phyloP scores from a whole-genome alignment of 2,113 vertebrate genomes.

The Gnathonemus longibarbis region DNA sequence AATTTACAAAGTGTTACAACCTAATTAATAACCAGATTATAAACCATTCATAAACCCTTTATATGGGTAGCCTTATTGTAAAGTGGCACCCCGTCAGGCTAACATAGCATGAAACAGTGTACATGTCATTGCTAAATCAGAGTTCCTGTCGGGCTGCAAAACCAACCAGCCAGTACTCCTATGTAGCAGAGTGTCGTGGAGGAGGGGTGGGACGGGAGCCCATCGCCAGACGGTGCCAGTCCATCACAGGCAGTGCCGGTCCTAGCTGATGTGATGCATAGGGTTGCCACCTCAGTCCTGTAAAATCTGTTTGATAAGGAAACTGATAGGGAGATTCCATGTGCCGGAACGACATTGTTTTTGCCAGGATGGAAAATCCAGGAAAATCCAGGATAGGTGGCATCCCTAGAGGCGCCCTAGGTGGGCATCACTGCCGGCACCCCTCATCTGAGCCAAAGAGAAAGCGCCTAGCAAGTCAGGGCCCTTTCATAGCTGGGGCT shows the following conservation, averaged over 20 bases:
- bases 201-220: too few species aligned
- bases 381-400: background rate
- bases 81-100: too few species aligned
- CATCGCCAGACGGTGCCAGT: too few species aligned
- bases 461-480: background rate
- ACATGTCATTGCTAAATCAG: too few species aligned
- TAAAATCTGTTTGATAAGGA: background rate
- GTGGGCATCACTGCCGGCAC: background rate
- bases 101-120: too few species aligned
- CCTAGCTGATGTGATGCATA: background rate
- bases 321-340: background rate
- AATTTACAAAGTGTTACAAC: too few species aligned
- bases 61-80: too few species aligned
- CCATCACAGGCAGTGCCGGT: too few species aligned
- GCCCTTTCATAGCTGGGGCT: background rate
- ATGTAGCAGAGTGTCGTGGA: too few species aligned
- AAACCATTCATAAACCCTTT: too few species aligned
- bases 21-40: too few species aligned
- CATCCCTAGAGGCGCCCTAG: background rate
- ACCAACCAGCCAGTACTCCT: background rate
- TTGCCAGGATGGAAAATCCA: background rate
- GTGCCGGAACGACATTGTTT: background rate
- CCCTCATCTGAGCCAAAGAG: background rate
- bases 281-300: background rate
- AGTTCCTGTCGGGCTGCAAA: too few species aligned